phyloP scores from a whole-genome alignment of 2,113 vertebrate genomes.

The Anguilla japonica region DNA sequence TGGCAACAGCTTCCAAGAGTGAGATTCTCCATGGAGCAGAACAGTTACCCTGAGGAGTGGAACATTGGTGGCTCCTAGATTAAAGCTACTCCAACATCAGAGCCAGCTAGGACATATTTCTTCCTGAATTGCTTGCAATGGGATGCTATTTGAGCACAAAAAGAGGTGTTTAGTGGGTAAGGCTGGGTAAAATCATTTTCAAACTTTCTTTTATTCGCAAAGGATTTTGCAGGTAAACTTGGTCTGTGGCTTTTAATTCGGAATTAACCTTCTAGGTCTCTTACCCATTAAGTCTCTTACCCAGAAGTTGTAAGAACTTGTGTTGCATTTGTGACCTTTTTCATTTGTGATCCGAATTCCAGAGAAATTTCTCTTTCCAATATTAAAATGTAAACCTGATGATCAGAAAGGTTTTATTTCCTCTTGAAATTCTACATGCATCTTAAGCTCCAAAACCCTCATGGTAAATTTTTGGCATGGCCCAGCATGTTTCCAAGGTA shows the following conservation, averaged over 20 bases:
- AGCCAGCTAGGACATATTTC: constrained; percentile 11
- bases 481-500: constrained; percentile 28
- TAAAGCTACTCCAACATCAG: neutral
- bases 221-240: constrained; percentile 11
- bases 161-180: constrained; percentile 37
- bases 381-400: constrained; percentile 22
- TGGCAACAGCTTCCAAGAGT: constrained; percentile 28
- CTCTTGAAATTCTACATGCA: constrained; percentile 32
- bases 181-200: constrained; percentile 5
- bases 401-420: constrained; percentile 36
- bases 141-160: constrained; percentile 28
- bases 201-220: constrained; percentile 19
- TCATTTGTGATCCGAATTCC: neutral
- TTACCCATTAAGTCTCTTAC: neutral
- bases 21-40: constrained; percentile 22
- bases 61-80: constrained; percentile 2
- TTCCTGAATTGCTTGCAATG: neutral
- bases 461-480: constrained; percentile 28
- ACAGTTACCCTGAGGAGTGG: constrained; percentile 19
- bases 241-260: neutral
- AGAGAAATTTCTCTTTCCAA: neutral
- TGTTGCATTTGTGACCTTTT: neutral
- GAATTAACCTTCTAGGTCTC: neutral
- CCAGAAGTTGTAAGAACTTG: neutral
- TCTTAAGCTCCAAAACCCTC: constrained; percentile 29